Evolutionary conservation across 2,113 vertebrate species (phyloP), one percentile per base, ranked within the genome.

Genomic region (Megaceryle torquata): DNA sequence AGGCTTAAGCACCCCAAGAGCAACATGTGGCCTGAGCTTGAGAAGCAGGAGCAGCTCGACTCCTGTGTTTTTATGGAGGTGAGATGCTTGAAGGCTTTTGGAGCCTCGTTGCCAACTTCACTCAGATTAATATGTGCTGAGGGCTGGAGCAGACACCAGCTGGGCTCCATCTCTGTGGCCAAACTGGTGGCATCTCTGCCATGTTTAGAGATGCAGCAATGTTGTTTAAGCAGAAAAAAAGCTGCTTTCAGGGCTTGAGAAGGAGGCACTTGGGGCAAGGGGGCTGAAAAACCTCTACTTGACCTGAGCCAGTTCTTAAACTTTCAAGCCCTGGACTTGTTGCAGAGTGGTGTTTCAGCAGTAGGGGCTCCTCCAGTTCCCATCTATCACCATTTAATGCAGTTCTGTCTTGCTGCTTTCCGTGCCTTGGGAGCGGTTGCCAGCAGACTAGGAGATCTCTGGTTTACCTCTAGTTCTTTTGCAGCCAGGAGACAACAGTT

Each of bases 11-110:
- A 35, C 33, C 56, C 46, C 0, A 0, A n/a, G 70, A 78, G 51
- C 22, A 3, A 54, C 4, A 11, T 2, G 5, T 20, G 77, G 82
- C 57, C 57, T 0, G 0, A 46, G 29, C 29, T 59, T 2, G 11
- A 50, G 63, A 48, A 37, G 46, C 2, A 1, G 83, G 69, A 76
- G 16, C 21, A 4, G 69, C 35, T 37, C 28, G 18, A 1, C 46
- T 41, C 12, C 2, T 0, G 3, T 1, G 1, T 33, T 86, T 86
- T 41, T 1, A 1, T 0, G 0, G 50, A 64, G 48, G 6, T 22
- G 81, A 81, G 78, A 7, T 56, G 74, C 51, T 74, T 18, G 80
- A 41, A 74, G 20, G 28, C 57, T 89, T n/a, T 39, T 9, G 29
- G 37, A 44, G 26, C 25, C 1, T 7, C 3, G 1, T 6, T 68